Evolutionary conservation across 2,113 vertebrate genomes (phyloP).

Genomic region (Zosterops lateralis): DNA sequence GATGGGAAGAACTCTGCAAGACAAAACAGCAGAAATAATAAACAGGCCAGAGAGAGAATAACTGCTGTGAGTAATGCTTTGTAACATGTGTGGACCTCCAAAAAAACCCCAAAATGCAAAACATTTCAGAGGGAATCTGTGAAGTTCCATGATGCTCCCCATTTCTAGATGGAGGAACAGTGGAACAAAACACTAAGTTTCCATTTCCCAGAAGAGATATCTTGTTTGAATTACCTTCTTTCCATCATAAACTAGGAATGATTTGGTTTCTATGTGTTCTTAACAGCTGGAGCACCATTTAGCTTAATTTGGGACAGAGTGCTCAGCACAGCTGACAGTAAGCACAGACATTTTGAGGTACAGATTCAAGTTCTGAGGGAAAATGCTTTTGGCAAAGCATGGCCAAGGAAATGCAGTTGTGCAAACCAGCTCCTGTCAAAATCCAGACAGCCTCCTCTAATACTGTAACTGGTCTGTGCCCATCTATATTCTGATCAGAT

Average conservation of each 20-base stretch:
- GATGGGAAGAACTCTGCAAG: conserved; percentile 87
- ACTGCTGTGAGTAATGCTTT: background rate
- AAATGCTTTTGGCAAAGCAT: background rate
- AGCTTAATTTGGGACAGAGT: background rate
- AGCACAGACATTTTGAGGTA: background rate
- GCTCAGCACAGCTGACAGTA: background rate
- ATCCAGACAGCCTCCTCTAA: background rate
- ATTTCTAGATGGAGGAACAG: background rate
- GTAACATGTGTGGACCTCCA: background rate
- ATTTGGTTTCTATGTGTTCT: background rate
- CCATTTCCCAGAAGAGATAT: background rate
- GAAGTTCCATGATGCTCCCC: background rate
- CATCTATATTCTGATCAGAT: background rate
- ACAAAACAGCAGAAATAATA: conserved; percentile 25
- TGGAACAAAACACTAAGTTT: background rate
- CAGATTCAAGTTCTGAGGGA: background rate
- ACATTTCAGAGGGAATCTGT: background rate
- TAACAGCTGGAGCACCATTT: background rate
- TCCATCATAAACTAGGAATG: background rate
- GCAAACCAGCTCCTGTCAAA: background rate
- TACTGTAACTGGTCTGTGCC: background rate
- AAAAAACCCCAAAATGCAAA: background rate
- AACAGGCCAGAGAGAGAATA: background rate
- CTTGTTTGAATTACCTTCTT: background rate
- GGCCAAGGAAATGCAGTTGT: background rate